phyloP scores from a whole-genome alignment of 2,888 invertebrate species.

The Lacanobia oleracea region DNA sequence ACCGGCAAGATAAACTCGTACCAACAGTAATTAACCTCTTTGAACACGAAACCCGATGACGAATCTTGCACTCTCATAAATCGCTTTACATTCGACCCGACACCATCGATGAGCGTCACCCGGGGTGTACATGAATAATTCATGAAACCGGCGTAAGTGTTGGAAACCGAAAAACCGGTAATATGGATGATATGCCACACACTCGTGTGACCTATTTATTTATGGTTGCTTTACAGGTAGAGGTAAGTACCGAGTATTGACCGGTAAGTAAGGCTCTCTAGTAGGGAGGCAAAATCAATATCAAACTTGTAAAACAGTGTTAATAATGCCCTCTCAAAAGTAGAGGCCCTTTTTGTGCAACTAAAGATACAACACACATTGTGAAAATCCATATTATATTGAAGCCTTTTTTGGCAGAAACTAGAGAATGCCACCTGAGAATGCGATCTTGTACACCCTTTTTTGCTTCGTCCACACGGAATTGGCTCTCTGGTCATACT shows the following conservation, averaged over 20 bases:
- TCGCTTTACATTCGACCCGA: conserved; percentile 70
- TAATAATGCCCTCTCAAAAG: no score
- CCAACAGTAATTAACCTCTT: background rate
- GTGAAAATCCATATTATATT: no score
- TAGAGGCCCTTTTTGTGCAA: no score
- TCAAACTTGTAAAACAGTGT: background rate
- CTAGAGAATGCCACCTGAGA: no score
- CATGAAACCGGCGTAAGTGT: conserved; percentile 67
- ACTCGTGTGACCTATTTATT: conserved; percentile 51
- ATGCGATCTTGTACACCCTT: no score
- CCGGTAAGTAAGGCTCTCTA: background rate
- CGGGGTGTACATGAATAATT: conserved; percentile 75
- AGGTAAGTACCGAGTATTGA: background rate
- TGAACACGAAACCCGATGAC: conserved; percentile 29
- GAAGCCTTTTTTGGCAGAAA: no score
- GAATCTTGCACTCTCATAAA: conserved; percentile 65
- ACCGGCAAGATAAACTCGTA: background rate
- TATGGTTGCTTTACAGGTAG: conserved; percentile 19
- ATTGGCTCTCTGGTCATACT: no score
- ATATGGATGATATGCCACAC: conserved; percentile 55
- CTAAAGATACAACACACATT: no score
- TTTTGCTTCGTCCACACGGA: no score
- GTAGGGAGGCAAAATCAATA: no score
- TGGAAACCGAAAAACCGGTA: conserved; percentile 63
- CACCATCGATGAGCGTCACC: conserved; percentile 74